phyloP scores from a whole-genome alignment of 2,797 vertebrate genomes.

The Crypturellus tataupa region DNA sequence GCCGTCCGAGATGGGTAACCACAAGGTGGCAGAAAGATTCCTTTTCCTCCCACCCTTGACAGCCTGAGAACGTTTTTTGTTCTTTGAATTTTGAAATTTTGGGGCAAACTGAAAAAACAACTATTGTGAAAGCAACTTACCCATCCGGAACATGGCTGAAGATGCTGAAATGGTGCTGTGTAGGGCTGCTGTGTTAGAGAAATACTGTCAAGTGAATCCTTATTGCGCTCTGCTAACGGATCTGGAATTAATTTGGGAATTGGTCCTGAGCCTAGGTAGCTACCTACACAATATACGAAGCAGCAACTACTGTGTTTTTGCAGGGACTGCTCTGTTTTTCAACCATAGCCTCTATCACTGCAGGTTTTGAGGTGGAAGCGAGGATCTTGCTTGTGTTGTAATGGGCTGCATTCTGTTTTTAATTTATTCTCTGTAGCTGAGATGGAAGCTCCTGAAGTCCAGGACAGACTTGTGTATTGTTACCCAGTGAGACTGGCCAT shows the following conservation, averaged over 20 bases:
- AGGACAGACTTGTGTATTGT: conserved; percentile 93
- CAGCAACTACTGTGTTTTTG: rapidly evolving
- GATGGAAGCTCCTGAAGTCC: conserved; percentile 81
- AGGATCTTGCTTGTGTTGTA: background rate
- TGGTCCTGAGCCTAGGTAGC: background rate
- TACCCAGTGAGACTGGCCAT: conserved; percentile 89
- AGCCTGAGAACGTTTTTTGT: background rate
- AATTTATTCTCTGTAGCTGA: conserved; percentile 72
- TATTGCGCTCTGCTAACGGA: background rate
- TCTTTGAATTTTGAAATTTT: background rate
- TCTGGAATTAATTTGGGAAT: background rate
- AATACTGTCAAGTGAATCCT: background rate
- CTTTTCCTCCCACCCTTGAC: background rate
- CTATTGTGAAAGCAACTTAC: background rate
- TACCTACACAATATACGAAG: background rate
- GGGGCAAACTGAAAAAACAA: background rate
- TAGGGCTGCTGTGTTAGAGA: background rate
- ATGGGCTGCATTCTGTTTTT: background rate
- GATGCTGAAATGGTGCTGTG: background rate
- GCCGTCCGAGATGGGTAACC: background rate
- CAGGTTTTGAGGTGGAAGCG: background rate
- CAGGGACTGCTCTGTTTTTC: background rate
- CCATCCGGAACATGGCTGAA: rapidly evolving
- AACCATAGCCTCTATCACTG: background rate
- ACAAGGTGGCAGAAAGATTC: background rate